Base-by-base conservation (phyloP, 2,113 vertebrate genomes). In the Odontesthes bonariensis region DNA sequence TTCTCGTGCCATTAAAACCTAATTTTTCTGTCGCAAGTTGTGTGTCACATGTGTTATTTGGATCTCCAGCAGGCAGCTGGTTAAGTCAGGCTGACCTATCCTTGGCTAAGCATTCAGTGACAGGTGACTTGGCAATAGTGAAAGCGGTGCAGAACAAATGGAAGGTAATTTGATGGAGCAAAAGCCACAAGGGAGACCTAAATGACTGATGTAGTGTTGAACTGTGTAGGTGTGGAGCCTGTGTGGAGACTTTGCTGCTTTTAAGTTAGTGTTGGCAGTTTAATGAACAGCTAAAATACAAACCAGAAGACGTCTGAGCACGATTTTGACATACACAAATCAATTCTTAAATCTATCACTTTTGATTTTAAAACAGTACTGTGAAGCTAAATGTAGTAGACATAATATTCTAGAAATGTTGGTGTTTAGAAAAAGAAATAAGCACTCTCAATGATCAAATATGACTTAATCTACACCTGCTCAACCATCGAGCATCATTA, bases 181-280 rank as follows among this genome's bases (percentile, higher is more conserved):
- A 64, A 69, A 64, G 61, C 86, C 81, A n/a, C 83, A 54, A 16
- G 87, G 78, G 88, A 79, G 84, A 72, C 68, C 69, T 92, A 87
- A 83, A 90, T 85, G 83, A 81, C 61, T 49, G 19, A 10, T 75
- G 60, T 70, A 77, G 75, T 76, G 87, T 84, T 83, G 77, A 89
- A 80, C 79, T 86, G 81, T 81, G 82, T 84, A 86, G 89, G 88
- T 88, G 91, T 61, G 53, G 75, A 83, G 70, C 75, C 63, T 69
- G 31, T 79, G 68, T 70, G 84, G 90, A 92, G 79, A 69, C 75
- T 69, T 51, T 67, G 61, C 76, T 70, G 80, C 69, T 82, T 86
- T 75, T 89, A 77, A 90, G 73, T 93, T 90, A 90, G 91, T 80
- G 84, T 66, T 93, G 89, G 88, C 90, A 88, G 82, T 88, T 90